These are phyloP conservation scores for Ceratothoa steindachneri DNA, from an alignment of 2,888 invertebrate genomes.

Conservation along the genomic window DNA sequence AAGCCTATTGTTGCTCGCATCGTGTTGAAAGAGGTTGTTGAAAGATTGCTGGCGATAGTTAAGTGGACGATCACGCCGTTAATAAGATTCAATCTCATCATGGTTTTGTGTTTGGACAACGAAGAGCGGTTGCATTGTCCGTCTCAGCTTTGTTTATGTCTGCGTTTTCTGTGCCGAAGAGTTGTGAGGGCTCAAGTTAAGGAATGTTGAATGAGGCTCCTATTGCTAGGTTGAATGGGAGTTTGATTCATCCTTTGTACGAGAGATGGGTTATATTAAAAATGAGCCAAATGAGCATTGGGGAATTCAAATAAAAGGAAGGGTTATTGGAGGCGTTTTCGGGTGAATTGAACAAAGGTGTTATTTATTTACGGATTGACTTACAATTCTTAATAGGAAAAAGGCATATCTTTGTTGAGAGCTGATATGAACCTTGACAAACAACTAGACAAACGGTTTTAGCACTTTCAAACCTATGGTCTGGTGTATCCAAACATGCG, in stretches of 20 bases:
- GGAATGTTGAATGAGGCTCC: background rate
- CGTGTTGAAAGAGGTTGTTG: background rate
- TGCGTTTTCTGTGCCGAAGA: background rate
- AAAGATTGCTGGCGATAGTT: constrained; percentile 12
- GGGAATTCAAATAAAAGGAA: too few species aligned
- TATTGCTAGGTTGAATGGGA: background rate
- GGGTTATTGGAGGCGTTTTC: too few species aligned
- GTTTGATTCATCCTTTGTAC: background rate
- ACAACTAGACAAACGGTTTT: too few species aligned
- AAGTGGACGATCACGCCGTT: constrained; percentile 5
- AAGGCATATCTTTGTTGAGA: too few species aligned
- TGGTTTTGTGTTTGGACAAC: constrained; percentile 9
- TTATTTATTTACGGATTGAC: too few species aligned
- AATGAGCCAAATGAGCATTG: background rate
- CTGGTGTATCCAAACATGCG: too few species aligned
- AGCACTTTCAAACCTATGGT: too few species aligned
- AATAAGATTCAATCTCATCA: constrained; percentile 10
- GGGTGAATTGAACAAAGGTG: too few species aligned
- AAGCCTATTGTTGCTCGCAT: constrained; percentile 6
- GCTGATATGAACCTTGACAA: too few species aligned
- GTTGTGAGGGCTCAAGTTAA: background rate
- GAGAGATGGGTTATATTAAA: background rate
- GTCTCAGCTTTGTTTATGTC: background rate
- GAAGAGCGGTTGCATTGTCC: constrained; percentile 5
- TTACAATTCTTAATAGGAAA: too few species aligned